These are phyloP conservation scores for Tipula helvola DNA, from an alignment of 2,888 invertebrate species.

Conservation along the genomic window DNA sequence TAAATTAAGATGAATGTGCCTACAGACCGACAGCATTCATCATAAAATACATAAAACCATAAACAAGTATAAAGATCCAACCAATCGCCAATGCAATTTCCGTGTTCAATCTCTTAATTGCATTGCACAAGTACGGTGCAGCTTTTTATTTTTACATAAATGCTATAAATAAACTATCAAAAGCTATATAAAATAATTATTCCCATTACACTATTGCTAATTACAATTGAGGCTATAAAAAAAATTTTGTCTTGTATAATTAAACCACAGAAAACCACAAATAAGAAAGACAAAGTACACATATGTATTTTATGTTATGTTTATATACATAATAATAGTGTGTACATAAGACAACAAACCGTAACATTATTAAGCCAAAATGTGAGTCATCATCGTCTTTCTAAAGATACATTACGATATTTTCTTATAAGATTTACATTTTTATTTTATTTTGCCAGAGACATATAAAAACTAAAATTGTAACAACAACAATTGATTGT, in stretches of 20 bases:
- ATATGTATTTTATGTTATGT: not conserved
- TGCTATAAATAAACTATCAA: not conserved
- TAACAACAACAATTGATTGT: not conserved
- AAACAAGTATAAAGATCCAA: not conserved
- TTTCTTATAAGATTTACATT: not conserved
- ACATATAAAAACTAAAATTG: not conserved
- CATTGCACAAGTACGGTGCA: not conserved
- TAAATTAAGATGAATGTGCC: too few relatives aligned
- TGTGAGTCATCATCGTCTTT: not conserved
- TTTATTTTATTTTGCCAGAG: not conserved
- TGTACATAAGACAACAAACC: not conserved
- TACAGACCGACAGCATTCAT: not conserved
- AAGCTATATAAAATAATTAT: not conserved
- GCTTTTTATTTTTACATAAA: not conserved
- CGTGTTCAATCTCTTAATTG: not conserved
- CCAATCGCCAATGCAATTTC: not conserved
- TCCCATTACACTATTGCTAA: not conserved
- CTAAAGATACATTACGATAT: not conserved
- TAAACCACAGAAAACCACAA: not conserved
- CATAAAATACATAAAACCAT: not conserved
- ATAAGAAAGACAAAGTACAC: not conserved
- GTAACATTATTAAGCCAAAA: not conserved
- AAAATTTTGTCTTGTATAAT: not conserved
- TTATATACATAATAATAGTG: not conserved
- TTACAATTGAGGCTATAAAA: not conserved